These are phyloP conservation scores for Pterostichus niger DNA, from an alignment of 2,888 invertebrate genomes.

Conservation along the genomic window DNA sequence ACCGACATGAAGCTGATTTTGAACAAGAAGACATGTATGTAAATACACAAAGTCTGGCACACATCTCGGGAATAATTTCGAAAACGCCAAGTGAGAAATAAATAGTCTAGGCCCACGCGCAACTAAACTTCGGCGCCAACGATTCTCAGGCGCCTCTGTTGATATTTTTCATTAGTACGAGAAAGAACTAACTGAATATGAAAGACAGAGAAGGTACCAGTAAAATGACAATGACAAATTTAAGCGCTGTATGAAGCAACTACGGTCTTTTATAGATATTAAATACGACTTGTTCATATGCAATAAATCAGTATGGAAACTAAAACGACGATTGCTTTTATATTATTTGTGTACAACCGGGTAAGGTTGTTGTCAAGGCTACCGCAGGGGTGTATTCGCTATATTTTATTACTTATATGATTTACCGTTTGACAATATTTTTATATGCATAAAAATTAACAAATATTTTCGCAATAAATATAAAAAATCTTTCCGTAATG, in stretches of 20 bases:
- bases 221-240: conserved; percentile 41
- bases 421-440: too few relatives aligned
- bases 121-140: conserved; percentile 28
- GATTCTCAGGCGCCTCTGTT: conserved; percentile 36
- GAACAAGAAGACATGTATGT: conserved; percentile 6
- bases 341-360: conserved; percentile 24
- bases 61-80: background rate
- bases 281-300: conserved; percentile 25
- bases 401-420: background rate
- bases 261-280: conserved; percentile 15
- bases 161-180: conserved; percentile 44
- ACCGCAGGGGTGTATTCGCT: background rate
- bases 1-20: background rate
- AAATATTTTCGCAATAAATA: too few relatives aligned
- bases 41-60: conserved; percentile 1
- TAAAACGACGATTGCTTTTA: conserved; percentile 7
- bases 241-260: conserved; percentile 17
- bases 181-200: background rate
- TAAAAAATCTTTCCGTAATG: too few relatives aligned
- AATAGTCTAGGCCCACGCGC: conserved; percentile 34
- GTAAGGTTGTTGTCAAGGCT: conserved; percentile 36
- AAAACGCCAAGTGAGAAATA: conserved; percentile 25
- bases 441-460: too few relatives aligned
- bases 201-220: background rate
- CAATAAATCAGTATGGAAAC: conserved; percentile 35